phyloP scores from a whole-genome alignment of 1,140 invertebrate species.

The Colletes gigas region DNA sequence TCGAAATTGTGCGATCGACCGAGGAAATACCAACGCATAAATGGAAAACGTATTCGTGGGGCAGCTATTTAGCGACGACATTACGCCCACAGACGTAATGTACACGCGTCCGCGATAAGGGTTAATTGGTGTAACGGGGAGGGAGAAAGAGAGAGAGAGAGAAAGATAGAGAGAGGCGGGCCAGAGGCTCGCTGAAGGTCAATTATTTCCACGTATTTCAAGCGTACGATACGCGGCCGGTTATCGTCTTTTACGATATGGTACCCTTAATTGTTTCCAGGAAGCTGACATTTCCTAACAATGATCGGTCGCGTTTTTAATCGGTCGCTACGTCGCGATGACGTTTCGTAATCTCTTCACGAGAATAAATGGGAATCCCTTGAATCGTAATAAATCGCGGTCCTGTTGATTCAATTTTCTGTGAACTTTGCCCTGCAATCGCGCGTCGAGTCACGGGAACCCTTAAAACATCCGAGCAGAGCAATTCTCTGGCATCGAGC shows the following conservation, averaged over 20 bases:
- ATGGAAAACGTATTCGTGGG: conserved; percentile 35
- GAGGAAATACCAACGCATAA: conserved; percentile 21
- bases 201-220: conserved; percentile 72
- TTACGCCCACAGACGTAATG: conserved; percentile 58
- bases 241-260: conserved; percentile 61
- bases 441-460: conserved; percentile 8
- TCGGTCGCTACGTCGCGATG: no score
- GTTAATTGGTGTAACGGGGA: conserved; percentile 64
- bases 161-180: neutral
- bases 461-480: conserved; percentile 7
- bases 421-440: neutral
- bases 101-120: conserved; percentile 66
- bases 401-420: conserved; percentile 26
- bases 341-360: neutral
- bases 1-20: conserved; percentile 35
- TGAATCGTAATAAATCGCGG: conserved; percentile 10
- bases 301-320: neutral
- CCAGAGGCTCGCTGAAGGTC: conserved; percentile 56
- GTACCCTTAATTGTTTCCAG: conserved; percentile 59
- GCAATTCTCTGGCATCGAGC: neutral
- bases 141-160: neutral
- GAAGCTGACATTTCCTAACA: conserved; percentile 38
- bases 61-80: conserved; percentile 62
- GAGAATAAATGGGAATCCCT: conserved; percentile 24
- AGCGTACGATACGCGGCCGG: conserved; percentile 49